Evolutionary conservation across 2,113 vertebrate genomes (phyloP), one percentile per base, ranked within the genome.

Genomic region (Pelmatolapia mariae): DNA sequence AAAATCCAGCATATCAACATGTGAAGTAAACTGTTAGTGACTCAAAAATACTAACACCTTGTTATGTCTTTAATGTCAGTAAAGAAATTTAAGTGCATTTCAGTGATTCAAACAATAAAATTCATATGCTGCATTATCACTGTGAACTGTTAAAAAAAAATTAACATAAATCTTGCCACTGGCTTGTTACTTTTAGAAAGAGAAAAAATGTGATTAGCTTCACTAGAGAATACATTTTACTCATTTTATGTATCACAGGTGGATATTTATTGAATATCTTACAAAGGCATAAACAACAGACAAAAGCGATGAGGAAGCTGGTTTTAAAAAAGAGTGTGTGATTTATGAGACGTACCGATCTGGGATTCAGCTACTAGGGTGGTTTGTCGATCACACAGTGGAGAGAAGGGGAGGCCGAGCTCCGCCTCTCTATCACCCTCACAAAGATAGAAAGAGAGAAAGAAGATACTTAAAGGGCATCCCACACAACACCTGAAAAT

Each of bases 401-500:
- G 97, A 56, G 98, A 98, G 92, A 98, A 98, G 53, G 97, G 97
- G 76, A 98, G 94, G 53, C 97, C 97, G 50, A 98, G 96, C 91
- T 98, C 97, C 9, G 97, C 97, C 90, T 98, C 98, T 94, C 97
- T 98, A 95, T 98, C 98, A 18, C 98, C 98, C 98, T 98, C 89
- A 84, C 80, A 87, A 88, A 96, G 92, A 93, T 59, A 90, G 92
- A 94, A 78, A 84, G 87, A 59, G 86, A 90, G 79, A 91, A 78
- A 95, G 81, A 92, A 89, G 54, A 94, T 85, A 90, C 78, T 94
- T 89, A 93, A 89, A 93, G 83, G 80, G 54, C 92, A 88, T 92
- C 92, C 92, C 87, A 94, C 90, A 90, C 87, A 29, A 43, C 6
- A n/a, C 8, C 85, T 89, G 80, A 85, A 90, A 91, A 92, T 83